These are phyloP conservation scores for Carcharodon carcharias DNA, from an alignment of 2,797 vertebrate genomes.

Conservation along the genomic window DNA sequence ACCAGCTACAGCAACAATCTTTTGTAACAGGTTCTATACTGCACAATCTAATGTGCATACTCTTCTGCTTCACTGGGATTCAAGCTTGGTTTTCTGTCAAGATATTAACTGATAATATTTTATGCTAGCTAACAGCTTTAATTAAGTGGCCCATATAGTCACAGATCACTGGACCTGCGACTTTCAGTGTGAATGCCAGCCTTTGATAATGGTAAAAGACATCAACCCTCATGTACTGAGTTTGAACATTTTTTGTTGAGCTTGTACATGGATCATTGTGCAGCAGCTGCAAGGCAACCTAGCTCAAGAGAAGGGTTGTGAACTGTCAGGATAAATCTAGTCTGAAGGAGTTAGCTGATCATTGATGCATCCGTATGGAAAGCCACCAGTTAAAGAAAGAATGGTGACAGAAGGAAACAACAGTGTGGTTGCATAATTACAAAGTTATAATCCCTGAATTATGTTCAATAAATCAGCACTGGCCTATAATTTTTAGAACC, in stretches of 20 bases:
- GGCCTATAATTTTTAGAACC: background rate
- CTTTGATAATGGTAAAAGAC: background rate
- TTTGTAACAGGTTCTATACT: background rate
- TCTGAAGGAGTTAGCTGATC: background rate
- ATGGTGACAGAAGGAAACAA: background rate
- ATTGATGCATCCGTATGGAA: background rate
- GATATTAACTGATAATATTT: constrained; percentile 5
- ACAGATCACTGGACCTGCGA: background rate
- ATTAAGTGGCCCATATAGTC: background rate
- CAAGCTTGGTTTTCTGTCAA: background rate
- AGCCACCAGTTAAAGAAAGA: background rate
- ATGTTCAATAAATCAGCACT: background rate
- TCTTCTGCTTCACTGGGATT: background rate
- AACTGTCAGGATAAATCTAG: background rate
- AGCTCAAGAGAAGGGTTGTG: background rate
- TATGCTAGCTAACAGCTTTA: constrained; percentile 14
- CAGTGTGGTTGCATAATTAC: background rate
- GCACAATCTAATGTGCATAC: background rate
- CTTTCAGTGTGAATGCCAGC: background rate
- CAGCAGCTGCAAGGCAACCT: background rate
- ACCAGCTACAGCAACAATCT: background rate
- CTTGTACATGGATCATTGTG: background rate
- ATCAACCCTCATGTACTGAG: background rate
- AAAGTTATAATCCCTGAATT: background rate
- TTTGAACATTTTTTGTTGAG: background rate